Conservation (phyloP, 2,888 invertebrate genomes). For the Rotaria socialis region DNA sequence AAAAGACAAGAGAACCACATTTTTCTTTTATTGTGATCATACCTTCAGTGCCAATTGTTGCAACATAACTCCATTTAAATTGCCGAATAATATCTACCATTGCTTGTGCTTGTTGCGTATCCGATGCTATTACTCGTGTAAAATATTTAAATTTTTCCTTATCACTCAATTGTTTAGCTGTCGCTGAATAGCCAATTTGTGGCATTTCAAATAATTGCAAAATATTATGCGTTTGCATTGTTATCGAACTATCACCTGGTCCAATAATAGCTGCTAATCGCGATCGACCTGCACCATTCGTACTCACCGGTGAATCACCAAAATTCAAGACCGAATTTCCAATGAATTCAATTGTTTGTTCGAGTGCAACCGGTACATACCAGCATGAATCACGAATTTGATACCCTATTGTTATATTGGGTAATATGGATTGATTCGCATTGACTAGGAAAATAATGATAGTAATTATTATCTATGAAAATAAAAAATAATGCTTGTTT, state of each 20-base stretch:
- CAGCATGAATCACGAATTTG: conserved; percentile 76
- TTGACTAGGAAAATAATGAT: conserved; percentile 57
- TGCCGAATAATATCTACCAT: conserved; percentile 50
- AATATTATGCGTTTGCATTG: conserved; percentile 70
- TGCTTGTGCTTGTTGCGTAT: conserved; percentile 66
- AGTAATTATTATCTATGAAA: too few species aligned
- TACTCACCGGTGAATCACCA: conserved; percentile 31
- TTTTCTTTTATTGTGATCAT: conserved; percentile 51
- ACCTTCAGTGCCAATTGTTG: conserved; percentile 73
- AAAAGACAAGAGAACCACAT: not conserved
- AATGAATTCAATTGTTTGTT: conserved; percentile 73
- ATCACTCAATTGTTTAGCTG: conserved; percentile 71
- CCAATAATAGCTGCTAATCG: conserved; percentile 70
- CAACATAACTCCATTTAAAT: conserved; percentile 73
- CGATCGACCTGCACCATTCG: conserved; percentile 47
- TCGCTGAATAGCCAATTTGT: conserved; percentile 74
- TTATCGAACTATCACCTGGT: conserved; percentile 71
- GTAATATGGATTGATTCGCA: conserved; percentile 64
- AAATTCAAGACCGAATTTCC: conserved; percentile 65
- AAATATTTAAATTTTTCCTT: conserved; percentile 73
- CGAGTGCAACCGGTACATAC: conserved; percentile 74
- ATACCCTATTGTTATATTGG: conserved; percentile 66
- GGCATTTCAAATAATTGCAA: conserved; percentile 68
- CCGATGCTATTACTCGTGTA: conserved; percentile 73
- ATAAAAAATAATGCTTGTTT: conserved; percentile 37